A percentile compares a stretch with the other conserved stretches of the same genome.
Evolutionary conservation across 2,888 invertebrate species (phyloP).

Genomic region (Autographa pulchrina): DNA sequence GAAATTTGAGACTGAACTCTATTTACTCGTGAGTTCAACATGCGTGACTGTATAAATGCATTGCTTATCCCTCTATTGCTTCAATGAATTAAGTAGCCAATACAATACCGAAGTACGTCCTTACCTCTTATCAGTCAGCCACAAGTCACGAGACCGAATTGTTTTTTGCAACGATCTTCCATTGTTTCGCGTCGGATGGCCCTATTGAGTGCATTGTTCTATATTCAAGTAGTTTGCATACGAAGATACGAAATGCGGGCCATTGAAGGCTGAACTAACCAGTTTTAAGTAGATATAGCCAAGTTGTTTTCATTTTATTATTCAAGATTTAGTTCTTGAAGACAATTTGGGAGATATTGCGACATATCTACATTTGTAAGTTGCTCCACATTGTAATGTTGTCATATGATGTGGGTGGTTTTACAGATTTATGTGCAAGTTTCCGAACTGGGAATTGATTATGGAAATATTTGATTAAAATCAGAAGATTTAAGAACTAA

Average conservation of each 20-base stretch:
- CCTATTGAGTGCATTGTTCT: conserved; percentile 64
- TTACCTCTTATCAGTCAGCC: conserved; percentile 25
- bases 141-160: conserved; percentile 48
- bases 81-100: neutral
- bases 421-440: neutral
- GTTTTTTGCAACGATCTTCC: conserved; percentile 57
- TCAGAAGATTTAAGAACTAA: neutral
- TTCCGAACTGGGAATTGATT: neutral
- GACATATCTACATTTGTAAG: neutral
- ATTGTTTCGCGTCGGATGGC: conserved; percentile 60
- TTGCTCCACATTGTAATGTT: neutral
- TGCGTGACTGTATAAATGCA: neutral
- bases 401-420: neutral
- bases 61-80: neutral
- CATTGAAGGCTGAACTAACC: conserved; percentile 40
- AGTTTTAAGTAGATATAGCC: conserved; percentile 31
- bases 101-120: conserved; percentile 2
- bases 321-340: conserved; percentile 16
- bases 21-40: neutral
- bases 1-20: no score
- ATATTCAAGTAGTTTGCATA: conserved; percentile 39
- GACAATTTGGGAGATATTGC: neutral
- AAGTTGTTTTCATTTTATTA: conserved; percentile 7
- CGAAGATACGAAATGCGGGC: conserved; percentile 8
- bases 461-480: no score